Evolutionary conservation across 1,140 invertebrate genomes (phyloP).

Genomic region (Lerema accius): DNA sequence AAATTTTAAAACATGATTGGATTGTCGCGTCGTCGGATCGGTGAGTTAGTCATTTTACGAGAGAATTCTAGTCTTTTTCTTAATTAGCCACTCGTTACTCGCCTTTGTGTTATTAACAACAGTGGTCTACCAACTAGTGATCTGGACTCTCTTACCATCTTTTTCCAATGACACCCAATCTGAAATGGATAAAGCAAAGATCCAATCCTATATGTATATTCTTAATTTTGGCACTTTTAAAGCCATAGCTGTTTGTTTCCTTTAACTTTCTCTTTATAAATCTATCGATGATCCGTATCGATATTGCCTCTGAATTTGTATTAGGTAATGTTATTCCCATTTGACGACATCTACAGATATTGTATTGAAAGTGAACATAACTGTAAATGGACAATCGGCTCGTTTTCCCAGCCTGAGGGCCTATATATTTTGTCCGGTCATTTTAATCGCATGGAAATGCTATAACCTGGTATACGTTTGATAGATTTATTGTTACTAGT

Average conservation of each 20-base stretch:
- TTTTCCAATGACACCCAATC: no score
- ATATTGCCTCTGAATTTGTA: constrained; percentile 35
- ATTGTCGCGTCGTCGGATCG: no score
- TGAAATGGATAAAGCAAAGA: no score
- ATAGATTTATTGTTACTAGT: background rate
- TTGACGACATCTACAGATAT: constrained; percentile 22
- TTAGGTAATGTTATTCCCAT: constrained; percentile 23
- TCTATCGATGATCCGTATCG: constrained; percentile 40
- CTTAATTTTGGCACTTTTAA: no score
- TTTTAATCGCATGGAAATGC: background rate
- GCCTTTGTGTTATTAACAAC: no score
- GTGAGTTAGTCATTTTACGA: no score
- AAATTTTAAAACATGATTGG: no score
- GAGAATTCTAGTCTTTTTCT: no score
- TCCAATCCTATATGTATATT: no score
- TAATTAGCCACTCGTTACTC: no score
- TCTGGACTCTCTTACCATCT: no score
- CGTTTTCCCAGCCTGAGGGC: background rate
- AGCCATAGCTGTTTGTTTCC: constrained; percentile 17
- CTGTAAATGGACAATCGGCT: constrained; percentile 25
- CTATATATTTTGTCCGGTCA: background rate
- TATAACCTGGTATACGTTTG: background rate
- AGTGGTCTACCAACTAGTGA: no score
- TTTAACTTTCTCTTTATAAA: constrained; percentile 40
- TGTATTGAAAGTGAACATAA: constrained; percentile 26